Base-by-base conservation (phyloP, 2,113 vertebrate genomes). In the Lagopus leucura region DNA sequence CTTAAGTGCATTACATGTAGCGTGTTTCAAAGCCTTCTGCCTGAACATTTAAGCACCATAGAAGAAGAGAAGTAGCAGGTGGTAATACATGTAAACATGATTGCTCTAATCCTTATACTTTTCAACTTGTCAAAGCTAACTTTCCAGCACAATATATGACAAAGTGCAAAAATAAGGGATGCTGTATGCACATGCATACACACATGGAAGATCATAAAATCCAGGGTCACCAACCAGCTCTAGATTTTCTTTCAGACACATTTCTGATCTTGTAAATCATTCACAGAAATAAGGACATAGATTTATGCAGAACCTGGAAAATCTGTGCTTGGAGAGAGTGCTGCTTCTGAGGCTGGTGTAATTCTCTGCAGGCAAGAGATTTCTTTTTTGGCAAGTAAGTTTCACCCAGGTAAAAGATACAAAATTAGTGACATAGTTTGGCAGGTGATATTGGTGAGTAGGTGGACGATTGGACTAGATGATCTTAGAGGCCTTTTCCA, bases 21-120 rank as follows among this genome's bases (percentile, higher is more conserved):
- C 0, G 0, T 75, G 52, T 89, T 95, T 95, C 81, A 92, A 96
- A 96, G 86, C 47, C 66, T 75, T 81, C 67, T 65, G 73, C 36
- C 57, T 89, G 48, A 95, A 72, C 90, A 66, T 75, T 96, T 86
- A 94, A 94, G 66, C 43, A 79, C 73, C 66, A 58, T 48, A 45
- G 83, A 79, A 79, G 83, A 92, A 96, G 90, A 73, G 42, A 90
- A 93, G 52, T 82, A 94, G 90, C 48, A 89, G 95, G 95, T 89
- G 70, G 81, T 63, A 89, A 87, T 34, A 65, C 54, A n/a, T n/a
- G n/a, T n/a, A n/a, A n/a, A n/a, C n/a, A 42, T 48, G 80, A 61
- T 89, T 88, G 77, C 84, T 93, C 77, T 94, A 75, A 86, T 93
- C 74, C 82, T 84, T 76, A 48, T 71, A 52, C 21, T 92, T 94